Evolutionary conservation across 1,140 invertebrate genomes (phyloP).

Genomic region (Bombus fervidus): DNA sequence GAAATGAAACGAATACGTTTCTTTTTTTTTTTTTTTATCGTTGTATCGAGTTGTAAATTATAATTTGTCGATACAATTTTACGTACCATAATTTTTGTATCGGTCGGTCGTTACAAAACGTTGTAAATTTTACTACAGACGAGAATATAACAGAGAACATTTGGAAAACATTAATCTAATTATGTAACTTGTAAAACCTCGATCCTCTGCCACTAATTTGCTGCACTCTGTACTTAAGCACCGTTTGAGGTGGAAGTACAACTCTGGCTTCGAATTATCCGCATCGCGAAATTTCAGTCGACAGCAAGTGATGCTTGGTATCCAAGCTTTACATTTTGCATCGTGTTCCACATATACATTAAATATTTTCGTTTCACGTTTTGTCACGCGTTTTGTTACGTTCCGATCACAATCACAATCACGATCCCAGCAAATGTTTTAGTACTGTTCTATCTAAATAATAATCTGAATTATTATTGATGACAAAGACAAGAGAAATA

Average conservation of each 20-base stretch:
- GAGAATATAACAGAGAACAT: not conserved
- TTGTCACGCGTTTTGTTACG: not conserved
- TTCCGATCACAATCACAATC: too few relatives aligned
- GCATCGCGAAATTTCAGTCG: conserved; percentile 35
- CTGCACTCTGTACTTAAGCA: conserved; percentile 27
- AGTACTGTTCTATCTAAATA: too few relatives aligned
- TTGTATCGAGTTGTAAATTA: not conserved
- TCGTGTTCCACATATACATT: conserved; percentile 21
- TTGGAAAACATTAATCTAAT: not conserved
- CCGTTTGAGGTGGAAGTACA: conserved; percentile 21
- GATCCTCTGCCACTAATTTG: not conserved
- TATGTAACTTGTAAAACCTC: conserved; percentile 2
- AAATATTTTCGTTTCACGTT: conserved; percentile 29
- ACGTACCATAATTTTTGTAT: not conserved
- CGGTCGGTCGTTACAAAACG: not conserved
- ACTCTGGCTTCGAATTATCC: conserved; percentile 37
- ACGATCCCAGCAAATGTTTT: too few relatives aligned
- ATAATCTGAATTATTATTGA: too few relatives aligned
- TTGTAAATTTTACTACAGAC: not conserved
- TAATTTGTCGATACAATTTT: not conserved
- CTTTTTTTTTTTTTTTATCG: not conserved
- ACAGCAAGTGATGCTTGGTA: conserved; percentile 23
- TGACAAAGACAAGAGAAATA: too few relatives aligned
- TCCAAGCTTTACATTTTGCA: not conserved
- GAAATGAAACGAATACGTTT: not conserved